Conservation (phyloP, 2,797 vertebrate species). For the Amblyopsis hoosieri region DNA sequence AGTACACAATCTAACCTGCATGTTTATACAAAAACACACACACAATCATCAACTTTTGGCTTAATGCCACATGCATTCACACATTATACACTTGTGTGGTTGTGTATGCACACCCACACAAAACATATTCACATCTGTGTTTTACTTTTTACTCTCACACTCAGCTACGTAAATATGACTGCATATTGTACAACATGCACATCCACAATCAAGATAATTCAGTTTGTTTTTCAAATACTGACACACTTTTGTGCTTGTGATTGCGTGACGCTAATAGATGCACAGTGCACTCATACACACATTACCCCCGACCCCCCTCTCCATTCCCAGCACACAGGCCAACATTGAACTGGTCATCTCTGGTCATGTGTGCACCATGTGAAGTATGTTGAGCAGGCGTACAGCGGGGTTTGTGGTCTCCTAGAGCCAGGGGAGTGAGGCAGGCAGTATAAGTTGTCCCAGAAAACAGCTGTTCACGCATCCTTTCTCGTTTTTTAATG, state of each 20-base stretch:
- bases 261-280: too few species aligned
- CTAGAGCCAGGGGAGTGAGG: slow-evolving; percentile 62
- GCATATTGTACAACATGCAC: neutral
- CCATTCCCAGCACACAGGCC: too few species aligned
- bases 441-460: slow-evolving; percentile 64
- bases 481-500: slow-evolving; percentile 78
- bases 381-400: slow-evolving; percentile 54
- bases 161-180: neutral
- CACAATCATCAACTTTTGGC: neutral
- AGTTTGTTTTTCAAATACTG: too few species aligned
- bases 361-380: slow-evolving; percentile 70
- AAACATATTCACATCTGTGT: slow-evolving; percentile 1
- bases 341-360: slow-evolving; percentile 15
- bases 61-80: neutral
- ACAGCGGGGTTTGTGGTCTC: slow-evolving; percentile 57
- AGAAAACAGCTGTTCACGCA: slow-evolving; percentile 80
- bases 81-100: too few species aligned
- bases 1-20: neutral
- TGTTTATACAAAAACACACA: neutral
- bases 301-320: too few species aligned
- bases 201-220: neutral
- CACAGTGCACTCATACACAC: too few species aligned
- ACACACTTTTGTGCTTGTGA: neutral
- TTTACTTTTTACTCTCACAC: neutral
- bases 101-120: neutral